These are phyloP conservation scores for Ophion obscuratus DNA, from an alignment of 2,888 invertebrate genomes.

Conservation along the genomic window DNA sequence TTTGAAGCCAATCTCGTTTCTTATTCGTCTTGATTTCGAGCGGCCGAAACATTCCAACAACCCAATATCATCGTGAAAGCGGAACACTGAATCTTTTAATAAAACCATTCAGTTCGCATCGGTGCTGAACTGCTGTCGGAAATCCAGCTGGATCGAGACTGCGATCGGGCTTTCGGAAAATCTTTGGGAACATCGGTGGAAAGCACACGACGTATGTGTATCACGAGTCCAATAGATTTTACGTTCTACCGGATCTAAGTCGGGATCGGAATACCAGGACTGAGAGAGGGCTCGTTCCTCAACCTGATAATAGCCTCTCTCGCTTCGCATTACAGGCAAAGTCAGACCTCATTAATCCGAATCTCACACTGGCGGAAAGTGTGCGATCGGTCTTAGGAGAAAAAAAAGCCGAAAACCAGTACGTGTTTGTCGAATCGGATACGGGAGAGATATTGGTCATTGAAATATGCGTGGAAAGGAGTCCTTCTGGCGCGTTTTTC, in stretches of 20 bases:
- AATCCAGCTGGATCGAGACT: too few species aligned
- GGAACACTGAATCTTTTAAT: not conserved
- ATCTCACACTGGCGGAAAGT: not conserved
- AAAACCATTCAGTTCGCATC: too few species aligned
- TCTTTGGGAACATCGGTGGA: too few species aligned
- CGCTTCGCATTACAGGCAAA: not conserved
- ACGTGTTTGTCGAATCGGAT: not conserved
- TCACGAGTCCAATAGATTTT: too few species aligned
- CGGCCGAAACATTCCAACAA: not conserved
- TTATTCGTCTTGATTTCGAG: not conserved
- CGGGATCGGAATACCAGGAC: not conserved
- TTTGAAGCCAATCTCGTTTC: not conserved
- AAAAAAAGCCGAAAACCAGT: not conserved
- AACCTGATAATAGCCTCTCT: not conserved
- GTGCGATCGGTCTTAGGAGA: not conserved
- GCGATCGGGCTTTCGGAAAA: too few species aligned
- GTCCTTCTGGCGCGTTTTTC: slow-evolving; percentile 10
- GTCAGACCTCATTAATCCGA: not conserved
- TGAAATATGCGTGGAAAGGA: not conserved
- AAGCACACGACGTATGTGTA: too few species aligned
- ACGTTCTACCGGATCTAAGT: too few species aligned
- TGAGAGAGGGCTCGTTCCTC: not conserved
- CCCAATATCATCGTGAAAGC: not conserved
- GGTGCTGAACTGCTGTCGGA: too few species aligned
- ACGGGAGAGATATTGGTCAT: not conserved